phyloP scores from a whole-genome alignment of 92 coral and sea anemone genomes.

The Palythoa grandiflora region DNA sequence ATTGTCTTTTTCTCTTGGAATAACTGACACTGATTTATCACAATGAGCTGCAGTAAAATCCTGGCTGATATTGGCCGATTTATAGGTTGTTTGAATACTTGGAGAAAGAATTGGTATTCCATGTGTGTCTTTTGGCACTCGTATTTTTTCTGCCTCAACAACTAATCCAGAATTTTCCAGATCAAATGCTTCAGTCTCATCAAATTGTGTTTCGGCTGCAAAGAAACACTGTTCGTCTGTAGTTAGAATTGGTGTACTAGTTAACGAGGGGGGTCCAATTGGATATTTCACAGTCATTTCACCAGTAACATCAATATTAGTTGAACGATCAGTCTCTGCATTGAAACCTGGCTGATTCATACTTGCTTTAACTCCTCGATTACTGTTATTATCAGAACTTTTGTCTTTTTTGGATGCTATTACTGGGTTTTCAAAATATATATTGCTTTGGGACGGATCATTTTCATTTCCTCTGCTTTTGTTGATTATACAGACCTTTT shows the following conservation, averaged over 20 bases:
- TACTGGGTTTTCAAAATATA: conserved; percentile 1
- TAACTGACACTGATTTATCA: conserved; percentile 26
- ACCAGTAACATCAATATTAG: not conserved
- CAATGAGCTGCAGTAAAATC: not conserved
- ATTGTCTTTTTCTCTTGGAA: not conserved
- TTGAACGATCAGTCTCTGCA: not conserved
- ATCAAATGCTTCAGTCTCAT: conserved; percentile 10
- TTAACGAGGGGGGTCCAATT: conserved; percentile 77
- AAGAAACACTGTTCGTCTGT: conserved; percentile 38
- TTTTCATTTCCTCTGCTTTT: conserved; percentile 21
- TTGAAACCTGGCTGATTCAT: not conserved
- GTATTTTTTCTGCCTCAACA: conserved; percentile 45
- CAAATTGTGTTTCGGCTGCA: conserved; percentile 15
- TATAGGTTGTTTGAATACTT: conserved; percentile 27
- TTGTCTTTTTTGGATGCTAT: not conserved
- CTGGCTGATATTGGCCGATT: not conserved
- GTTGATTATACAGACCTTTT: not conserved
- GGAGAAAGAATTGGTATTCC: conserved; percentile 57
- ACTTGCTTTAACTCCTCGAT: not conserved
- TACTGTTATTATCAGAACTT: not conserved
- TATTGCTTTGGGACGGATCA: not conserved
- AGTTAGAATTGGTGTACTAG: conserved; percentile 72
- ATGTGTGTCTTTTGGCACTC: conserved; percentile 42
- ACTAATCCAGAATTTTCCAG: not conserved
- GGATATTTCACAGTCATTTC: conserved; percentile 50